A percentile compares a stretch with the other conserved stretches of the same genome.
phyloP scores from a whole-genome alignment of 2,113 vertebrate species.

The Cervus canadensis region DNA sequence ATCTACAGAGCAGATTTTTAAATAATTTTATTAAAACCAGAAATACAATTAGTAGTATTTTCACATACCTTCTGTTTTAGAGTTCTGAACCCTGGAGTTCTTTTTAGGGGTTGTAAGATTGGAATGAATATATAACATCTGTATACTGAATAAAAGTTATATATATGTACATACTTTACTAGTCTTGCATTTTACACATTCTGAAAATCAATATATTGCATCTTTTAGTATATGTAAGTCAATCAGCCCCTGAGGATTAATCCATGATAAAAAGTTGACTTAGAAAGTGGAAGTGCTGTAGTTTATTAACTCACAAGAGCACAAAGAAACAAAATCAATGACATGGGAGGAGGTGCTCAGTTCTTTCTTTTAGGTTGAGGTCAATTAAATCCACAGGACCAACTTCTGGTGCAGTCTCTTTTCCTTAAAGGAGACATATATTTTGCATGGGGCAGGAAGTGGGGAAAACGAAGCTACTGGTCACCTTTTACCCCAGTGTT shows the following conservation, averaged over 20 bases:
- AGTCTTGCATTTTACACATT: slow-evolving; percentile 13
- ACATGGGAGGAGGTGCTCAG: not conserved
- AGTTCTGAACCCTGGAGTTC: not conserved
- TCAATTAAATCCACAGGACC: slow-evolving; percentile 19
- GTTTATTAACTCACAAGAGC: slow-evolving; percentile 31
- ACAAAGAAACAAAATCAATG: slow-evolving; percentile 39
- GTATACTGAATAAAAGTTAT: not conserved
- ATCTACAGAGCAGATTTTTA: not conserved
- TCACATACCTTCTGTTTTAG: not conserved
- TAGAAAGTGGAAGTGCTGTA: not conserved
- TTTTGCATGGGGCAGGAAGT: slow-evolving; percentile 7
- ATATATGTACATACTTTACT: not conserved
- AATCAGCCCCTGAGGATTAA: slow-evolving; percentile 15
- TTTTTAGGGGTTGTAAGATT: not conserved
- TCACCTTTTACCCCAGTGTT: slow-evolving; percentile 43
- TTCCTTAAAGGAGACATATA: not conserved
- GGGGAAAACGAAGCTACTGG: slow-evolving; percentile 23
- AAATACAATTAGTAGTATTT: not conserved
- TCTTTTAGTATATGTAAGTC: slow-evolving; percentile 36
- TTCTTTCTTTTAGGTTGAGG: not conserved
- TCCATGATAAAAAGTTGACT: slow-evolving; percentile 46
- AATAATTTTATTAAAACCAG: not conserved
- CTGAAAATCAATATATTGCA: slow-evolving; percentile 33
- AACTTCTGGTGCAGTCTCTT: not conserved
- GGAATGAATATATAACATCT: not conserved